A percentile compares a stretch with the other conserved stretches of the same genome.
These are phyloP conservation scores for Orius insidiosus DNA, from an alignment of 1,140 invertebrate species.

Conservation along the genomic window DNA sequence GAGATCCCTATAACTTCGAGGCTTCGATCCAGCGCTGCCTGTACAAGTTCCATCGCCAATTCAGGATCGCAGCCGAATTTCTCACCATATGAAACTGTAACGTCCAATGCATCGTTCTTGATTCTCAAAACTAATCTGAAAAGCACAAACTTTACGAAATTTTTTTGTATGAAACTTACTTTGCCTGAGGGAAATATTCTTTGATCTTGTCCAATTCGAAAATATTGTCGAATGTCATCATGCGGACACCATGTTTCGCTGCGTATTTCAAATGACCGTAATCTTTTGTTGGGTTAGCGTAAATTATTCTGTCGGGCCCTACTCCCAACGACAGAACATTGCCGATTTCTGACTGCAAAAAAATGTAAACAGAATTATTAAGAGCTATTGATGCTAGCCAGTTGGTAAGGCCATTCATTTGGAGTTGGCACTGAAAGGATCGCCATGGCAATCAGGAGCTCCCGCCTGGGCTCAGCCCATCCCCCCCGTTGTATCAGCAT, in stretches of 20 bases:
- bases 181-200: constrained; percentile 59
- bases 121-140: constrained; percentile 12
- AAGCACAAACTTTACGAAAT: too few species aligned
- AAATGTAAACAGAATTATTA: too few species aligned
- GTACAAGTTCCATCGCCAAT: constrained; percentile 28
- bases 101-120: constrained; percentile 2
- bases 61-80: constrained; percentile 41
- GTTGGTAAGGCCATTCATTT: too few species aligned
- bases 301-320: constrained; percentile 69
- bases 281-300: constrained; percentile 94
- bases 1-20: constrained; percentile 38
- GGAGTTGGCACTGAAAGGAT: too few species aligned
- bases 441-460: too few species aligned
- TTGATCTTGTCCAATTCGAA: constrained; percentile 86
- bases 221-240: constrained; percentile 94
- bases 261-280: constrained; percentile 84
- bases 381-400: too few species aligned
- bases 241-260: constrained; percentile 48
- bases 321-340: constrained; percentile 71
- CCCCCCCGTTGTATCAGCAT: too few species aligned
- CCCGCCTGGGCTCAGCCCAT: too few species aligned
- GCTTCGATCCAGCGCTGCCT: constrained; percentile 32
- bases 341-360: constrained; percentile 58
- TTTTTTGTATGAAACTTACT: constrained; percentile 24
- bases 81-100: not conserved